phyloP scores from a whole-genome alignment of 2,797 vertebrate species.

The Podarcis lilfordi region DNA sequence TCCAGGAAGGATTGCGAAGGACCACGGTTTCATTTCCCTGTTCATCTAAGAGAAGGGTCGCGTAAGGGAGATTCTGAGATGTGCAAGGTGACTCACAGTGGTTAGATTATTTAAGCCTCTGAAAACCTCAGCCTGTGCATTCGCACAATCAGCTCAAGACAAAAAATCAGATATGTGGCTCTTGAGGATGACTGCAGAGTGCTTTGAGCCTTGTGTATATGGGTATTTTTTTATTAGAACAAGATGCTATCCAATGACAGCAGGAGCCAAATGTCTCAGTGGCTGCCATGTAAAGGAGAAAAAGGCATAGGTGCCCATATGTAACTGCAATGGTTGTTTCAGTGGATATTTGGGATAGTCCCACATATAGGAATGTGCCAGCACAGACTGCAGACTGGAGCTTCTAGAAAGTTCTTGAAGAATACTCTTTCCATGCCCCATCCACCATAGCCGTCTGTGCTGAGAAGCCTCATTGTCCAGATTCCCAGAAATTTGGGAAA shows the following conservation, averaged over 20 bases:
- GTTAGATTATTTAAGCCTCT: neutral
- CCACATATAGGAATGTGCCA: neutral
- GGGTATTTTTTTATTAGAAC: neutral
- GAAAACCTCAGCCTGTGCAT: neutral
- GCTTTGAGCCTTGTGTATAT: neutral
- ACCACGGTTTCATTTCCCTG: constrained; percentile 66
- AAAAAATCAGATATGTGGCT: neutral
- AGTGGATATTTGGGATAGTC: neutral
- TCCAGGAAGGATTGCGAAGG: constrained; percentile 65
- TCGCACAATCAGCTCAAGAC: neutral
- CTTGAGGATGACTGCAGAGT: neutral
- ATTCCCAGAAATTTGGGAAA: neutral
- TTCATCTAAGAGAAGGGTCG: constrained; percentile 50
- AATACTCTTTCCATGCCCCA: neutral
- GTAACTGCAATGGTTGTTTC: neutral
- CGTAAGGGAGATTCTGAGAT: neutral
- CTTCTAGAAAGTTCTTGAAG: neutral
- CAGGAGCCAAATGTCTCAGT: neutral
- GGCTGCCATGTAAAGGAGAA: neutral
- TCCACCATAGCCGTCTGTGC: neutral
- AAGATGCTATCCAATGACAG: neutral
- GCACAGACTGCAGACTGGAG: neutral
- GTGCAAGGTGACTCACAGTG: neutral
- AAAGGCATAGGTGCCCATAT: neutral
- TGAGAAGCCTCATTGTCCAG: neutral